Base-by-base conservation (phyloP, 2,113 vertebrate genomes). In the Eclectus roratus region DNA sequence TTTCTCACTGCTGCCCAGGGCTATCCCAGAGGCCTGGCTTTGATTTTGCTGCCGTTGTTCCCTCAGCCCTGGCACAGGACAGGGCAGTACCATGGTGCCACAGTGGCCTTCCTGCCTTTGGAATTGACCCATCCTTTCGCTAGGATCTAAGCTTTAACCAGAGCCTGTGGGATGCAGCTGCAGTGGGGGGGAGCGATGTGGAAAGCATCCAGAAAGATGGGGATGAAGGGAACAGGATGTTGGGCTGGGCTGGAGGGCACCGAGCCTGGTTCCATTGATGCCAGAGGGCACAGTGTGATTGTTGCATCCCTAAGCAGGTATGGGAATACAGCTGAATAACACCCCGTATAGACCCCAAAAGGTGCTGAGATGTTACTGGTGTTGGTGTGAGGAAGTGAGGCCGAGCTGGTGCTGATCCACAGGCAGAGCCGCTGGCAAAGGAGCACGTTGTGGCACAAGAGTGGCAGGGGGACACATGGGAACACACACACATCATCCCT, bases 111-210 rank as follows among this genome's bases (percentile, higher is more conserved):
- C 66, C 72, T 13, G 5, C 81, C 6, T 97, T 95, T 78, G 97
- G 96, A 68, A 92, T 82, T 94, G 96, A 96, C 90, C 89, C 46
- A 21, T 95, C 94, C 92, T 95, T 95, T 92, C 85, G 64, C 46
- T 15, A 29, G 92, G 95, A 95, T 96, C 74, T 73, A 64, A 93
- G 90, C 72, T 91, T 77, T 82, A 85, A 21, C 88, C n/a, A 91
- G 58, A 91, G 60, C 56, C 72, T 63, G 79, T 41, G 86, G 91
- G 95, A 43, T 91, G 80, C 31, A 50, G 65, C 94, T 80, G 72
- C 85, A 24, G 13, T 63, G 46, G 7, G 8, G 88, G 72, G 49
- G 33, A 50, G 79, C 25, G 19, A 55, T 35, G 65, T 68, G 68
- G 85, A 89, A 95, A 95, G 68, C 47, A 41, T 35, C 37, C 37